Base-by-base conservation (phyloP, 1,140 invertebrate genomes). In the Drosophila sucinea region DNA sequence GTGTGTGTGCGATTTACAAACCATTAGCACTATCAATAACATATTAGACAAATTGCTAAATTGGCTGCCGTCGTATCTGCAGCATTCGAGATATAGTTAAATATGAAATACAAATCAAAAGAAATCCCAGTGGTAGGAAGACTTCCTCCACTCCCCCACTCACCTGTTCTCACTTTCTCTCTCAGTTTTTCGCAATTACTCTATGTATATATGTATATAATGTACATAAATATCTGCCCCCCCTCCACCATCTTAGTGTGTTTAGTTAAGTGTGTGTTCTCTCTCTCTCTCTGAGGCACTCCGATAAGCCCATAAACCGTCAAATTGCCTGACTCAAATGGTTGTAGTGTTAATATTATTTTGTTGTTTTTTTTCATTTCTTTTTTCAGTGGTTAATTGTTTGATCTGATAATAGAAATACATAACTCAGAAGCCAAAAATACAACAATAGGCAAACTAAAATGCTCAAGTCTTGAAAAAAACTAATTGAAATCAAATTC, bases 1-100 rank as follows among this genome's bases (percentile, higher is more conserved):
- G 29, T 33, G 64, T 56, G 69, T 56, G 61, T 64, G 69, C 87
- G 82, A 85, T 87, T 86, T 86, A 86, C 83, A 86, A 78, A 83
- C 61, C 79, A 86, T 87, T 86, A 86, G 64, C 76, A 62, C 83
- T 87, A 86, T 86, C 83, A 87, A 82, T 67, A 69, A 68, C 72
- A 87, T 67, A 86, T 86, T 87, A 86, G 79, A 86, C 83, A 86
- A 86, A 86, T 86, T 87, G 82, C 72, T 77, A 86, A 82, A 86
- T 87, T 77, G 82, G 79, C 83, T 87, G 79, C 70, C 72, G 77
- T 17, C 17, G 17, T 73, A 68, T 51, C 64, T 62, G 73, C 64
- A 70, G 47, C 35, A 44, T 56, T 54, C 17, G 44, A 77, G 58
- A 58, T 58, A 60, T 62, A 32, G 47, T 2, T n/a, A 41, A 62